phyloP scores from a whole-genome alignment of 2,797 vertebrate species.

The Borostomias antarcticus region DNA sequence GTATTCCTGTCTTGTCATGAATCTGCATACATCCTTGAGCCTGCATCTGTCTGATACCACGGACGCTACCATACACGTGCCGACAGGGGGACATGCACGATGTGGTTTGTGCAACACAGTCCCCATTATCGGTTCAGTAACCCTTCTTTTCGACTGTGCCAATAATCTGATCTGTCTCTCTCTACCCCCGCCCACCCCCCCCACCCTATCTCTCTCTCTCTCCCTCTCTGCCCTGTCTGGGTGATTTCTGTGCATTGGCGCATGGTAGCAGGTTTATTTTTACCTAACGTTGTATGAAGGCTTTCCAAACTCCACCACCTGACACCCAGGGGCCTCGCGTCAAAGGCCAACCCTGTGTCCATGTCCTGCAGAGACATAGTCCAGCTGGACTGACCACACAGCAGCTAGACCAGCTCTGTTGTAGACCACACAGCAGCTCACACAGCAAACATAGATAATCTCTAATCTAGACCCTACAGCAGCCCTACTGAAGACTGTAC shows the following conservation, averaged over 20 bases:
- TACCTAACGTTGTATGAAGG: slow-evolving; percentile 57
- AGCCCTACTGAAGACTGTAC: slow-evolving; percentile 29
- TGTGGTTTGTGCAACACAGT: no score
- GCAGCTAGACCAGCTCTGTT: no score
- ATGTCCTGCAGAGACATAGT: no score
- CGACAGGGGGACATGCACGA: no score
- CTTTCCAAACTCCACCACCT: slow-evolving; percentile 50
- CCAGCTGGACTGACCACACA: no score
- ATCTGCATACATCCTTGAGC: not conserved
- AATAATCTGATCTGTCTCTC: slow-evolving; percentile 45
- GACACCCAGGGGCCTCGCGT: slow-evolving; percentile 62
- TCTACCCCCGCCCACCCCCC: not conserved
- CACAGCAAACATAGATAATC: no score
- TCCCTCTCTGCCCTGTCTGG: not conserved
- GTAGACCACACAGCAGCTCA: no score
- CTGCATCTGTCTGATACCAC: not conserved
- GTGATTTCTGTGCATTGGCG: slow-evolving; percentile 58
- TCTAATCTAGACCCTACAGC: slow-evolving; percentile 26
- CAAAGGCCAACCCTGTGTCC: slow-evolving; percentile 24
- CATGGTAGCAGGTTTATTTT: slow-evolving; percentile 72
- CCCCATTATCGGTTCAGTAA: not conserved
- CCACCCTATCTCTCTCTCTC: not conserved
- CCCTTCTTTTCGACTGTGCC: slow-evolving; percentile 18
- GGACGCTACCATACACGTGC: not conserved
- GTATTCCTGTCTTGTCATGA: not conserved